Conservation (phyloP, 2,888 invertebrate species). For the Drosophila macrothrix region DNA sequence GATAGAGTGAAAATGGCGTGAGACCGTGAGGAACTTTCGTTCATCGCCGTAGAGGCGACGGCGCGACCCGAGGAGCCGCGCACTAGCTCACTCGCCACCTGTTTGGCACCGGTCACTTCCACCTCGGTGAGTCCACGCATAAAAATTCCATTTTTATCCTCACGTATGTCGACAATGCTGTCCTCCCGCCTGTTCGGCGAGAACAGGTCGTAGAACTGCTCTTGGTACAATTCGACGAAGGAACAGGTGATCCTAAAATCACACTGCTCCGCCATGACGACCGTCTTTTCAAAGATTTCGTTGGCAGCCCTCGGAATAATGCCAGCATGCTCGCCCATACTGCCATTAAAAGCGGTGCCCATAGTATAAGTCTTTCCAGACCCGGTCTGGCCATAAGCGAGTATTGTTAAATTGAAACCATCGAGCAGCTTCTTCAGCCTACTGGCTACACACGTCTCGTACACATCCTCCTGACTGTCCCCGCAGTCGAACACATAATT, state of each 20-base stretch:
- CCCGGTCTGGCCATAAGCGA: slow-evolving; percentile 97
- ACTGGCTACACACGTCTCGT: slow-evolving; percentile 89
- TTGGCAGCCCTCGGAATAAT: slow-evolving; percentile 94
- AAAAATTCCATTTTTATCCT: slow-evolving; percentile 89
- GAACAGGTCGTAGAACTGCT: slow-evolving; percentile 94
- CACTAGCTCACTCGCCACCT: slow-evolving; percentile 89
- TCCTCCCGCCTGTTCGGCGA: slow-evolving; percentile 89
- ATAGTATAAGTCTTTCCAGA: slow-evolving; percentile 97
- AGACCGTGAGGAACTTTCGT: slow-evolving; percentile 93
- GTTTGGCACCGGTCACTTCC: slow-evolving; percentile 87
- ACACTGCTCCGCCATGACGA: slow-evolving; percentile 84
- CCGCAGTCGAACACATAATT: slow-evolving; percentile 92
- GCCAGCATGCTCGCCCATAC: slow-evolving; percentile 89
- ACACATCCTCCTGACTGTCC: slow-evolving; percentile 90
- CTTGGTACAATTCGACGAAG: slow-evolving; percentile 96
- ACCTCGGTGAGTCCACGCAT: slow-evolving; percentile 89
- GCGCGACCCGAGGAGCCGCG: slow-evolving; percentile 91
- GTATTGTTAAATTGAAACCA: slow-evolving; percentile 96
- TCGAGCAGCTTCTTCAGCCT: slow-evolving; percentile 92
- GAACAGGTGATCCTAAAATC: slow-evolving; percentile 91
- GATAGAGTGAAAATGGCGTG: slow-evolving; percentile 95
- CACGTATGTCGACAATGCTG: slow-evolving; percentile 92
- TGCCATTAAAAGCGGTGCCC: slow-evolving; percentile 92
- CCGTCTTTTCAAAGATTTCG: slow-evolving; percentile 91
- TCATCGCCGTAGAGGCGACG: slow-evolving; percentile 97